A percentile compares a stretch with the other conserved stretches of the same genome.
Conservation (phyloP, 2,797 vertebrate species). For the Neomorphus geoffroyi region DNA sequence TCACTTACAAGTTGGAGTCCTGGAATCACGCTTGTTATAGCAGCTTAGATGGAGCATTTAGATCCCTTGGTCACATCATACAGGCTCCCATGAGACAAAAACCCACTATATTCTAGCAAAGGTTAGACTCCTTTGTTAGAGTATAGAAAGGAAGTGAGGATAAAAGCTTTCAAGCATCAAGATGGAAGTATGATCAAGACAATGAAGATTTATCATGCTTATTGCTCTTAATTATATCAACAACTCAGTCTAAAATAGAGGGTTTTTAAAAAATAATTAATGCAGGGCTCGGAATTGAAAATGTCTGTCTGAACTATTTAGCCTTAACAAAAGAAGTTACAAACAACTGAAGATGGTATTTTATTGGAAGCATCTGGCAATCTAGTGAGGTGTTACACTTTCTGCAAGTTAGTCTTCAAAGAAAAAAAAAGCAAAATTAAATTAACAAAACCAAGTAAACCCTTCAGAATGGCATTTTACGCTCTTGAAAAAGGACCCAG, state of each 20-base stretch:
- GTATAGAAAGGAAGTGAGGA: background rate
- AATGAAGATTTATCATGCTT: background rate
- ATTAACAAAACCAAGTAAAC: background rate
- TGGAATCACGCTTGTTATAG: background rate
- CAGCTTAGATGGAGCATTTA: background rate
- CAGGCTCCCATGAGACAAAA: background rate
- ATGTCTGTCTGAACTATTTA: background rate
- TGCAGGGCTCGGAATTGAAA: background rate
- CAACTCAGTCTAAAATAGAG: background rate
- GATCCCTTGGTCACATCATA: background rate
- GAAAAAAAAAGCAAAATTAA: background rate
- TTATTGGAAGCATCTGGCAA: background rate
- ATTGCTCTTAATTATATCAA: background rate
- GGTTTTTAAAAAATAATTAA: background rate
- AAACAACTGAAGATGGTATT: background rate
- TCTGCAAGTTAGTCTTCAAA: background rate
- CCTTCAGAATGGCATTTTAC: background rate
- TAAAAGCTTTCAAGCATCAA: background rate
- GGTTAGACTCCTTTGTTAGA: background rate
- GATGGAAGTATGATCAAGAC: background rate
- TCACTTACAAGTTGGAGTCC: background rate
- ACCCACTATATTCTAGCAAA: background rate
- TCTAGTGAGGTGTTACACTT: background rate
- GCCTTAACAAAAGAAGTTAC: background rate
- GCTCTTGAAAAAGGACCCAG: background rate